Evolutionary conservation across 2,113 vertebrate genomes (phyloP).

Genomic region (Tonatia bakeri): DNA sequence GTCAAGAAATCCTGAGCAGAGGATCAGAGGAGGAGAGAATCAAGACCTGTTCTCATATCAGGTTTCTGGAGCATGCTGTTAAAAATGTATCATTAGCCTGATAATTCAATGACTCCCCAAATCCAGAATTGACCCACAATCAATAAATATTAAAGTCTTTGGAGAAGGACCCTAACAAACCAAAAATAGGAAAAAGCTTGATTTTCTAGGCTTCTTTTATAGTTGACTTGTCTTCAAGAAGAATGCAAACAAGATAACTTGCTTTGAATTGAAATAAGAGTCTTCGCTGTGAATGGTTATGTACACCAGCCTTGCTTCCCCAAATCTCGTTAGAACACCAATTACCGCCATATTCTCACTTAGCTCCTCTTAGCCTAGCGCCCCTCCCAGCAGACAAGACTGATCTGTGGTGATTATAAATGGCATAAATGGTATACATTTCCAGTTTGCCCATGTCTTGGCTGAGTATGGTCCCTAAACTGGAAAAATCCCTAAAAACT

Average conservation of each 20-base stretch:
- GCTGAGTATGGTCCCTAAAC: neutral
- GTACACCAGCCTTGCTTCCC: neutral
- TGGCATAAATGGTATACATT: neutral
- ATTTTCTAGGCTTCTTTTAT: neutral
- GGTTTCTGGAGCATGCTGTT: neutral
- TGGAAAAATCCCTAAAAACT: neutral
- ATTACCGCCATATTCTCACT: neutral
- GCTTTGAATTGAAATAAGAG: slow-evolving; percentile 15
- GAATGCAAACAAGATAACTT: neutral
- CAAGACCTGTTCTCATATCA: neutral
- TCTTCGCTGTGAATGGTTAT: neutral
- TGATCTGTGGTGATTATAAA: neutral
- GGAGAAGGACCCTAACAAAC: neutral
- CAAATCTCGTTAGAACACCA: neutral
- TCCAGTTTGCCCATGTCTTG: neutral
- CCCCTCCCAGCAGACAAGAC: neutral
- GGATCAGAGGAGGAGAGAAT: neutral
- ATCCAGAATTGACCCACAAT: neutral
- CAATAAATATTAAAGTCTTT: neutral
- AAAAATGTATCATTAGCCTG: neutral
- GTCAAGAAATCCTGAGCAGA: neutral
- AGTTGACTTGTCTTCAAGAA: neutral
- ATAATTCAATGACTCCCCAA: neutral
- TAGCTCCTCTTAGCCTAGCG: neutral
- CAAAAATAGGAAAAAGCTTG: neutral